Percentiles rank a stretch among this genome's conserved stretches.
phyloP scores from a whole-genome alignment of 2,888 invertebrate species.

The Idaea biselata region DNA sequence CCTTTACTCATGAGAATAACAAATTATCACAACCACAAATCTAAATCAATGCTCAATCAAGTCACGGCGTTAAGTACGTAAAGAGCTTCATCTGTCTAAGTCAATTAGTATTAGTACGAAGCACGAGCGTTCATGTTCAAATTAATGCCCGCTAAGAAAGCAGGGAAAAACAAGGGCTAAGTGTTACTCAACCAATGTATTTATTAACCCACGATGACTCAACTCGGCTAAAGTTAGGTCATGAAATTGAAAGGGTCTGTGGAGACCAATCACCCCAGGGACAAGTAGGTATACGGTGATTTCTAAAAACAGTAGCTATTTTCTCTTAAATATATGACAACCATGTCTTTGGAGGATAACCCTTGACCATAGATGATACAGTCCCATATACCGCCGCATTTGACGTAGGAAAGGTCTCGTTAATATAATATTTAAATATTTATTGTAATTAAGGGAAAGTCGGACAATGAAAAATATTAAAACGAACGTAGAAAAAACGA shows the following conservation, averaged over 20 bases:
- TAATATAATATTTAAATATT: constrained; percentile 33
- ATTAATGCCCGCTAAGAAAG: constrained; percentile 53
- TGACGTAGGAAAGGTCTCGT: background rate
- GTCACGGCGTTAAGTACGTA: constrained; percentile 28
- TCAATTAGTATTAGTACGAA: constrained; percentile 59
- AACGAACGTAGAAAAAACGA: no score
- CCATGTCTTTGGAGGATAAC: no score
- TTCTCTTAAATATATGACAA: background rate
- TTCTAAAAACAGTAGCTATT: background rate
- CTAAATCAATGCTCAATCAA: constrained; percentile 11
- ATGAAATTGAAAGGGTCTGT: constrained; percentile 11
- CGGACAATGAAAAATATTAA: background rate
- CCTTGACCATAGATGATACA: no score
- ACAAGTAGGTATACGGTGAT: background rate
- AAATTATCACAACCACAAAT: background rate
- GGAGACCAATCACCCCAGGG: constrained; percentile 2
- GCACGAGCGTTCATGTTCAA: constrained; percentile 50
- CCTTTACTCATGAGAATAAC: constrained; percentile 21
- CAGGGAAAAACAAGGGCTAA: constrained; percentile 44
- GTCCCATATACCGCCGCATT: no score
- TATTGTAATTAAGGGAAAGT: constrained; percentile 18
- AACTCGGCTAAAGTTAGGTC: constrained; percentile 46
- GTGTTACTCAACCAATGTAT: constrained; percentile 54
- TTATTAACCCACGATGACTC: constrained; percentile 49
- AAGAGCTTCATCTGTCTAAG: constrained; percentile 55